These are phyloP conservation scores for Ametastegia equiseti DNA, from an alignment of 2,888 invertebrate genomes.

Conservation along the genomic window DNA sequence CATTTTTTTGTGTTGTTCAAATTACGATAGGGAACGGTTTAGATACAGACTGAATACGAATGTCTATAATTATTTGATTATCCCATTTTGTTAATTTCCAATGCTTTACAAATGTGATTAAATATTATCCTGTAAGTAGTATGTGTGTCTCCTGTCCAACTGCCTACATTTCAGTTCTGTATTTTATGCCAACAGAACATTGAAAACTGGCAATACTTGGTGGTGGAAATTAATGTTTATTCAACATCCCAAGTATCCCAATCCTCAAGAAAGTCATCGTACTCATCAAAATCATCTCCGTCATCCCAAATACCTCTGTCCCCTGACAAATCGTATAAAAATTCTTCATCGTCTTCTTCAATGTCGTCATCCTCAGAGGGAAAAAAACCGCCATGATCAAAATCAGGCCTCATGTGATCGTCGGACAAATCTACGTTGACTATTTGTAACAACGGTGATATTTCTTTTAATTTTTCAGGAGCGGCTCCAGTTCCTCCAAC, in stretches of 20 bases:
- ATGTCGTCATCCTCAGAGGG: slow-evolving; percentile 49
- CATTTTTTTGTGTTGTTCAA: background rate
- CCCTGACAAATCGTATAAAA: slow-evolving; percentile 6
- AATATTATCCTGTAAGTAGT: background rate
- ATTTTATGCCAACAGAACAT: background rate
- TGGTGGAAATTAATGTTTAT: background rate
- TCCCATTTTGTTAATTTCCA: background rate
- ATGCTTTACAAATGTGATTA: background rate
- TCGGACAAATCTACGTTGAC: slow-evolving; percentile 63
- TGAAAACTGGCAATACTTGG: slow-evolving; percentile 9
- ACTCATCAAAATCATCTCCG: background rate
- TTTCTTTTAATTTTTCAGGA: slow-evolving; percentile 51
- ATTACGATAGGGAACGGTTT: background rate
- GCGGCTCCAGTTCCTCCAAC: slow-evolving; percentile 62
- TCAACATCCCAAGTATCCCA: slow-evolving; percentile 30
- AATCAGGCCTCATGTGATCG: slow-evolving; percentile 53
- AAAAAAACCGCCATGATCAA: slow-evolving; percentile 53
- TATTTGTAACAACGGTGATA: slow-evolving; percentile 67
- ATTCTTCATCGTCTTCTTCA: slow-evolving; percentile 48
- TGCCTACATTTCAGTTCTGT: slow-evolving; percentile 1
- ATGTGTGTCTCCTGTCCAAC: background rate
- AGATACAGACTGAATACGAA: background rate
- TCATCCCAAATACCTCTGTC: background rate
- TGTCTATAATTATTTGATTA: background rate
- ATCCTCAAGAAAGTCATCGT: slow-evolving; percentile 34